phyloP scores from a whole-genome alignment of 2,797 vertebrate genomes.

The Poecilia gillii region DNA sequence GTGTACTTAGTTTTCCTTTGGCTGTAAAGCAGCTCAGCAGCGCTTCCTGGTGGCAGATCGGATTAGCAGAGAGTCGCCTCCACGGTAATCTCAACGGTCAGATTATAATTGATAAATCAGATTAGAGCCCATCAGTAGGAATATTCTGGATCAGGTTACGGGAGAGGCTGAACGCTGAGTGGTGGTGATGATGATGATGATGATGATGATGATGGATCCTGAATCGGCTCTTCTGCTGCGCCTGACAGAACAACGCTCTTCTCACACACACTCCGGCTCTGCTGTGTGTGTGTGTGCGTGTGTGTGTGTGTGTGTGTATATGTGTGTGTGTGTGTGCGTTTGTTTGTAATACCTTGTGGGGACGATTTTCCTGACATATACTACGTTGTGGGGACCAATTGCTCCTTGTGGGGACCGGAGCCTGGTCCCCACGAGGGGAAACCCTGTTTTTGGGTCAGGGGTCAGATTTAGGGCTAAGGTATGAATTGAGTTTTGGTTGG shows the following conservation, averaged over 20 bases:
- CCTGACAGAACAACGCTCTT: constrained; percentile 13
- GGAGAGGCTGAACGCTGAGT: constrained; percentile 37
- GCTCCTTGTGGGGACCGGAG: too few species aligned
- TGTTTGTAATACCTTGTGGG: too few species aligned
- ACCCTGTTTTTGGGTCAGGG: too few species aligned
- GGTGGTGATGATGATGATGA: constrained; percentile 50
- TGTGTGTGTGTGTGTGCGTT: too few species aligned
- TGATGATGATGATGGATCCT: constrained; percentile 59
- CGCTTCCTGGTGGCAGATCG: constrained; percentile 10
- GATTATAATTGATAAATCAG: constrained; percentile 58
- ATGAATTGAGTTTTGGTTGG: too few species aligned
- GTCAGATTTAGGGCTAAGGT: too few species aligned
- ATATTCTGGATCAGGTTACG: constrained; percentile 23
- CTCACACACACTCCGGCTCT: not conserved
- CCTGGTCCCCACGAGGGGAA: too few species aligned
- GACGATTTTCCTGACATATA: too few species aligned
- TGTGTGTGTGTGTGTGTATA: too few species aligned
- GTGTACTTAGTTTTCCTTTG: not conserved
- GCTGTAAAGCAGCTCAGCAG: constrained; percentile 13
- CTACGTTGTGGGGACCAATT: too few species aligned
- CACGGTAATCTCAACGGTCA: constrained; percentile 1
- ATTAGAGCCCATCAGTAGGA: constrained; percentile 27
- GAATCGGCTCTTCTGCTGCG: constrained; percentile 41
- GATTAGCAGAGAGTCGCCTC: constrained; percentile 37
- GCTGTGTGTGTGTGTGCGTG: not conserved